Percentiles rank a stretch among this genome's conserved stretches.
Conservation (phyloP, 2,113 vertebrate genomes). For the Todiramphus chloris region DNA sequence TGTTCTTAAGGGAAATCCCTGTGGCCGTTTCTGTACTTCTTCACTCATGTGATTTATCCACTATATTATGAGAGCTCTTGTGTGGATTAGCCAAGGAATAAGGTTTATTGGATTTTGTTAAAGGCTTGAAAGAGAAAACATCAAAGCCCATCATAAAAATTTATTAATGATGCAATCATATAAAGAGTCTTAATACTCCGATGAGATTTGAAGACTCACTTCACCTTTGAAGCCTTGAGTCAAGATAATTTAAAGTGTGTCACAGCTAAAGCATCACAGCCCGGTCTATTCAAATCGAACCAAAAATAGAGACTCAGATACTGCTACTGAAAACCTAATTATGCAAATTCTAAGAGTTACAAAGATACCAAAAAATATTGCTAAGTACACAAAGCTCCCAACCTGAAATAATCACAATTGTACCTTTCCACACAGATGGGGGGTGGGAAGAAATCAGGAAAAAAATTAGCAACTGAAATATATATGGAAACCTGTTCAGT, state of each 20-base stretch:
- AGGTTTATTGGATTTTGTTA: background rate
- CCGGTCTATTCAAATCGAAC: too few species aligned
- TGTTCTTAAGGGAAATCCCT: background rate
- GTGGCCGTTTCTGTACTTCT: background rate
- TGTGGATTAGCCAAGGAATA: background rate
- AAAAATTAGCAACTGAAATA: background rate
- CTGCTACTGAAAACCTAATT: background rate
- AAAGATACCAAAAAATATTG: background rate
- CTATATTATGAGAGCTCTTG: background rate
- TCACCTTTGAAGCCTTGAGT: background rate
- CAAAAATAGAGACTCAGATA: background rate
- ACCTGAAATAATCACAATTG: rapidly evolving
- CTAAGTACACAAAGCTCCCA: background rate
- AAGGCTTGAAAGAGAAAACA: background rate
- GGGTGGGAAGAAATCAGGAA: rapidly evolving
- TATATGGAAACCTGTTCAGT: rapidly evolving
- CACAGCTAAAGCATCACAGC: background rate
- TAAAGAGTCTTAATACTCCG: background rate
- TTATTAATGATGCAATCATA: background rate
- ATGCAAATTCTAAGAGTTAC: background rate
- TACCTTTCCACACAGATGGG: rapidly evolving
- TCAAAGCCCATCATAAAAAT: background rate
- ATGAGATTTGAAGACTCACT: background rate
- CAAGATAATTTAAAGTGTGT: background rate
- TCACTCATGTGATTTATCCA: background rate